Conservation (phyloP, 1,140 invertebrate species). For the Drosophila cardini region DNA sequence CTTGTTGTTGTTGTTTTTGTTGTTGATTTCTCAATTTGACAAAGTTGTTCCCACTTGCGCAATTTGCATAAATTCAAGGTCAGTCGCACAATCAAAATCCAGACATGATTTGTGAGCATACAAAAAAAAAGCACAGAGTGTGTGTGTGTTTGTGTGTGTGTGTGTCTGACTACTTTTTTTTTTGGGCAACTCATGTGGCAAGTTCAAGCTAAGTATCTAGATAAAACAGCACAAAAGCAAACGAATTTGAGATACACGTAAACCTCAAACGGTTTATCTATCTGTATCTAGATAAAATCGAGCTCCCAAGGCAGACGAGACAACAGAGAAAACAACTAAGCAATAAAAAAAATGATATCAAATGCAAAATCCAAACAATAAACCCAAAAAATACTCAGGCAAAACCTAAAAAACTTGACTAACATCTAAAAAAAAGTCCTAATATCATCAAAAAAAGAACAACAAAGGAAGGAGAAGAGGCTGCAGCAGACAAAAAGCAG, state of each 20-base stretch:
- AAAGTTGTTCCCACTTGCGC: constrained; percentile 79
- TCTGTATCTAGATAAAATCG: constrained; percentile 14
- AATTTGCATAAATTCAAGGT: constrained; percentile 83
- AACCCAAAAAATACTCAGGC: constrained; percentile 35
- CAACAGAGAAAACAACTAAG: constrained; percentile 20
- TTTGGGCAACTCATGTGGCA: constrained; percentile 54
- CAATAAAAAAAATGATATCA: constrained; percentile 57
- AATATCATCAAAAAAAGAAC: constrained; percentile 13
- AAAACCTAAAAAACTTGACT: constrained; percentile 62
- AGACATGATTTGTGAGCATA: constrained; percentile 61
- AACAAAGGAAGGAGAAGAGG: constrained; percentile 11
- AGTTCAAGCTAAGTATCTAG: constrained; percentile 14
- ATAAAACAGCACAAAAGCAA: constrained; percentile 4
- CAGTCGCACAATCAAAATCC: constrained; percentile 72
- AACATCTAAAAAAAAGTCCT: constrained; percentile 56
- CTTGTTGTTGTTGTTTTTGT: constrained; percentile 21
- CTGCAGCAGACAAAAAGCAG: constrained; percentile 60
- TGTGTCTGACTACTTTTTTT: constrained; percentile 62
- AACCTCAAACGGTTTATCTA: constrained; percentile 3
- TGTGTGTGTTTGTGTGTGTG: constrained; percentile 31
- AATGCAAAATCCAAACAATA: constrained; percentile 77
- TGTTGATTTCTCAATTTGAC: constrained; percentile 67
- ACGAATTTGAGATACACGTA: background rate
- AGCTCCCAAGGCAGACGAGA: constrained; percentile 42
- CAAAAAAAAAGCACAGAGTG: constrained; percentile 16